Evolutionary conservation across 2,113 vertebrate species (phyloP).

Genomic region (Sterna hirundo): DNA sequence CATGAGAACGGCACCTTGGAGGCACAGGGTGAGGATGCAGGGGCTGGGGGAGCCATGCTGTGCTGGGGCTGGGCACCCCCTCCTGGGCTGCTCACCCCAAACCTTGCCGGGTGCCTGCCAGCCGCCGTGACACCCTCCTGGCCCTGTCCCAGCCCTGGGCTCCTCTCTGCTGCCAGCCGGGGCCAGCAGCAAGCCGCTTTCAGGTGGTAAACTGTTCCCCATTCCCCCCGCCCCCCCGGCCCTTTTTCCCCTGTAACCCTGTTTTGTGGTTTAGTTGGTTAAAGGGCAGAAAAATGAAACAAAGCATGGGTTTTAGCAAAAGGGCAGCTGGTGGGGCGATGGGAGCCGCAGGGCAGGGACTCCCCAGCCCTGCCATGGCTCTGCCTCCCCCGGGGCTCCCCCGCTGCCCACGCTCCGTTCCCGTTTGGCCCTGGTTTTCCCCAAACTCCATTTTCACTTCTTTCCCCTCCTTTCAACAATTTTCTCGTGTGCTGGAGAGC

Average conservation of each 20-base stretch:
- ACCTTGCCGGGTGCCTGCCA: neutral
- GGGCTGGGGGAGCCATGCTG: neutral
- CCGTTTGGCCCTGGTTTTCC: neutral
- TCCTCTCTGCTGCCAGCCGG: neutral
- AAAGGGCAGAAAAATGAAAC: neutral
- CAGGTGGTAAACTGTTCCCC: neutral
- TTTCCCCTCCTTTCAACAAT: neutral
- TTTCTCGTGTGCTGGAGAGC: fast-evolving
- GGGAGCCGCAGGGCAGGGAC: neutral
- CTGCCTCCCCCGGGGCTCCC: neutral
- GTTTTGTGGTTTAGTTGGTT: neutral
- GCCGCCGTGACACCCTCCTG: fast-evolving
- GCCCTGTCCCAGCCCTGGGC: fast-evolving
- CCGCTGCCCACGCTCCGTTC: neutral
- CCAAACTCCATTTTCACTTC: neutral
- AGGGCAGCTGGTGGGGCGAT: neutral
- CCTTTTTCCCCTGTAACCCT: neutral
- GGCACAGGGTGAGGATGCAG: neutral
- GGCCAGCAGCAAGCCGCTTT: neutral
- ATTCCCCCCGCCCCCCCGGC: fast-evolving
- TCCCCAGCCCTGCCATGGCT: fast-evolving
- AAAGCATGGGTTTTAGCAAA: neutral
- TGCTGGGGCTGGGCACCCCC: fast-evolving
- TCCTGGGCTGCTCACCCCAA: neutral
- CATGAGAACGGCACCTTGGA: neutral